Conservation (phyloP, 2,113 vertebrate genomes). For the Cyanistes caeruleus region DNA sequence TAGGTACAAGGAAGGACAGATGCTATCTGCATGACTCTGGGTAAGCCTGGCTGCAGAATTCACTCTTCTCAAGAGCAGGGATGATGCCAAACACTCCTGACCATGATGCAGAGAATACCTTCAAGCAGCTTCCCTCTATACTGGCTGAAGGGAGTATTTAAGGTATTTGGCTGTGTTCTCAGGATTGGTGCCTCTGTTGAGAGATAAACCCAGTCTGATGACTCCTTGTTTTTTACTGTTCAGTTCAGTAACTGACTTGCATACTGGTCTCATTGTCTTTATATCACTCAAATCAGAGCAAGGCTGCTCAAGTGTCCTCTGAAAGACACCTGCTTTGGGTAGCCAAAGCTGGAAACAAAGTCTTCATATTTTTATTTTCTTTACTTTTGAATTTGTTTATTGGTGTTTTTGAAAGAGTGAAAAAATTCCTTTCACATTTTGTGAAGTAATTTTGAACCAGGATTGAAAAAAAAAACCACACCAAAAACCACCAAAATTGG, state of each 20-base stretch:
- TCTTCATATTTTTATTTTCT: neutral
- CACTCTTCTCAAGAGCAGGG: neutral
- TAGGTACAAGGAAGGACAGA: neutral
- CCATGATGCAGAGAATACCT: fast-evolving
- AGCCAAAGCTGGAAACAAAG: neutral
- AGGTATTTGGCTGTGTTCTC: neutral
- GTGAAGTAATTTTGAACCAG: neutral
- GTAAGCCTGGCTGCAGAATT: neutral
- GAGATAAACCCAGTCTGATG: neutral
- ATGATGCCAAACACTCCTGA: too few species aligned
- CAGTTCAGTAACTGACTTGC: neutral
- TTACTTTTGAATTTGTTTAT: neutral
- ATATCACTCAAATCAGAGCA: neutral
- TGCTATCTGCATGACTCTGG: neutral
- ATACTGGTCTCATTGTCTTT: neutral
- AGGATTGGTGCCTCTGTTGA: neutral
- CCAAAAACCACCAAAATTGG: neutral
- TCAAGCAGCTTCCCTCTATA: neutral
- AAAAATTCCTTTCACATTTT: neutral
- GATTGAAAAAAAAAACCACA: neutral
- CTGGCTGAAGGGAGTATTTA: neutral
- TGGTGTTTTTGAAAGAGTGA: fast-evolving
- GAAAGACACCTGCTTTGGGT: neutral
- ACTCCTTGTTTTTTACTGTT: neutral
- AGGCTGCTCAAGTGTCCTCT: neutral